phyloP scores from a whole-genome alignment of 2,888 invertebrate genomes.

The Lobophora halterata region DNA sequence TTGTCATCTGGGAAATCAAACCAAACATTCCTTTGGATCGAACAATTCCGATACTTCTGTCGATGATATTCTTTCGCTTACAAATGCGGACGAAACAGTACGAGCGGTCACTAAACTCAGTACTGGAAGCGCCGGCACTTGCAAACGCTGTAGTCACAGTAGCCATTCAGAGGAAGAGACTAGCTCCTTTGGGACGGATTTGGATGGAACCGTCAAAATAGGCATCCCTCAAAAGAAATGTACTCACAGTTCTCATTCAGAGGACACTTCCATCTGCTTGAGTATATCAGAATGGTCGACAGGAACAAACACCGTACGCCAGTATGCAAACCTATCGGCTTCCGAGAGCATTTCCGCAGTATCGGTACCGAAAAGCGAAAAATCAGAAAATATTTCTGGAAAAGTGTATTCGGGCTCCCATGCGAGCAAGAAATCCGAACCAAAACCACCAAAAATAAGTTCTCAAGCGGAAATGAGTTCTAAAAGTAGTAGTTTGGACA shows the following conservation, averaged over 20 bases:
- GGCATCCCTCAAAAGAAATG: constrained; percentile 90
- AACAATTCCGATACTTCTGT: constrained; percentile 84
- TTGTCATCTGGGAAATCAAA: constrained; percentile 63
- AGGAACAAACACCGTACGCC: constrained; percentile 91
- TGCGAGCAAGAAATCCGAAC: constrained; percentile 74
- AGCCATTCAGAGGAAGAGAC: constrained; percentile 88
- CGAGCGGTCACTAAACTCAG: constrained; percentile 73
- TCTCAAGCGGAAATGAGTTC: constrained; percentile 77
- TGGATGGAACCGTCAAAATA: constrained; percentile 90
- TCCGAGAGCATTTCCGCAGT: constrained; percentile 83
- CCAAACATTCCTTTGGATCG: constrained; percentile 75
- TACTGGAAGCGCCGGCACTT: constrained; percentile 75
- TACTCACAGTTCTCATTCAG: constrained; percentile 91
- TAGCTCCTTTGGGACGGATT: constrained; percentile 88
- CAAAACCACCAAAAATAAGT: constrained; percentile 60
- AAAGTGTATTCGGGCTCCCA: constrained; percentile 83
- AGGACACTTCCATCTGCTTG: constrained; percentile 92
- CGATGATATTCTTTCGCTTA: constrained; percentile 81
- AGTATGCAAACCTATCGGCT: constrained; percentile 88
- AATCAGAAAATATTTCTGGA: constrained; percentile 76
- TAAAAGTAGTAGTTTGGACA: constrained; percentile 82
- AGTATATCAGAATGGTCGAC: constrained; percentile 95
- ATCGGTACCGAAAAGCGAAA: constrained; percentile 82
- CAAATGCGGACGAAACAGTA: constrained; percentile 80
- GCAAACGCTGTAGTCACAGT: constrained; percentile 84